phyloP scores from a whole-genome alignment of 2,888 invertebrate species.

The Clunio marinus region DNA sequence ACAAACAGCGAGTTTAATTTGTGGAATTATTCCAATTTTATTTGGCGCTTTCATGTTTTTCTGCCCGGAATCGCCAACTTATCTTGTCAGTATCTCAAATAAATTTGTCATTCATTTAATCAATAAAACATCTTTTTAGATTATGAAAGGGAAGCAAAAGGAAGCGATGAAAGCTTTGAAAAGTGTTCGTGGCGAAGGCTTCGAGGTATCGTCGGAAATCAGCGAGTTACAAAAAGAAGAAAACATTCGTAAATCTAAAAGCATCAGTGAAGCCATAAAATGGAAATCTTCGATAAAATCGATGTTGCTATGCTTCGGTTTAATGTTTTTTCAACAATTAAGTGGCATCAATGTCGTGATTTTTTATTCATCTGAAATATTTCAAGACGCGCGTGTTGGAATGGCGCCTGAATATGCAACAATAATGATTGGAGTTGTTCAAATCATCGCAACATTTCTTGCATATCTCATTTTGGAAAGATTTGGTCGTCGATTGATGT shows the following conservation, averaged over 20 bases:
- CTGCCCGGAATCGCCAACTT: conserved; percentile 84
- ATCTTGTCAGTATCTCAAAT: conserved; percentile 58
- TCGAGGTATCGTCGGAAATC: conserved; percentile 64
- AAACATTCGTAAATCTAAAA: conserved; percentile 55
- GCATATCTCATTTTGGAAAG: conserved; percentile 69
- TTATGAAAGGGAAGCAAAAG: conserved; percentile 57
- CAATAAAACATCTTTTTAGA: not conserved
- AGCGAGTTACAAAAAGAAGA: conserved; percentile 57
- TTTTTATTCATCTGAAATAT: conserved; percentile 23
- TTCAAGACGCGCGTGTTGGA: conserved; percentile 54
- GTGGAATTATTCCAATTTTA: conserved; percentile 55
- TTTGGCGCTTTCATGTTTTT: conserved; percentile 69
- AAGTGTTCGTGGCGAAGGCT: conserved; percentile 68
- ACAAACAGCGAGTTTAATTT: conserved; percentile 47
- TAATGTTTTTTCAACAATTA: conserved; percentile 69
- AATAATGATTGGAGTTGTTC: conserved; percentile 70
- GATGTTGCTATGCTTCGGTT: conserved; percentile 61
- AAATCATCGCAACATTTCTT: conserved; percentile 65
- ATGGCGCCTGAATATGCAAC: conserved; percentile 58
- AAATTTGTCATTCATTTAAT: no score
- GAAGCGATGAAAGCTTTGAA: conserved; percentile 67
- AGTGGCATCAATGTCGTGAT: conserved; percentile 33
- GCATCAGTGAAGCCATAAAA: conserved; percentile 56
- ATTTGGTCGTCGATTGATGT: conserved; percentile 66
- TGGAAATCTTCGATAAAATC: conserved; percentile 53